These are phyloP conservation scores for Solenodon paradoxus DNA, from an alignment of 2,113 vertebrate genomes.

Conservation along the genomic window DNA sequence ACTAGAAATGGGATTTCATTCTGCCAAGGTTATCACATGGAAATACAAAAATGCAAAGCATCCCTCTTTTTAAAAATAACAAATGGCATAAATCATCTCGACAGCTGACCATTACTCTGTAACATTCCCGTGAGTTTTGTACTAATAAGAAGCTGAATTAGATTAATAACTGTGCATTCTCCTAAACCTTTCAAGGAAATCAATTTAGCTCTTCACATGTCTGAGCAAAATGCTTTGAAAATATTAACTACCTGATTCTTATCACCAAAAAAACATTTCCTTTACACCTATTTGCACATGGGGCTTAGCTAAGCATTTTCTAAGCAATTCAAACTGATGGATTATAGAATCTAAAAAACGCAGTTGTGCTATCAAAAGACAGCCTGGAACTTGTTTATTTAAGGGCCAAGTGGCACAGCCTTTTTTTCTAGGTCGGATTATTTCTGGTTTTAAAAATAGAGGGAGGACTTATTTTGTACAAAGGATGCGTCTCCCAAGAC, in stretches of 20 bases:
- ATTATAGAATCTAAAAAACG: conserved; percentile 46
- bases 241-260: conserved; percentile 65
- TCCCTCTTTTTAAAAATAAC: conserved; percentile 76
- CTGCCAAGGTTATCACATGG: conserved; percentile 66
- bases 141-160: conserved; percentile 59
- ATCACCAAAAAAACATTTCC: conserved; percentile 49
- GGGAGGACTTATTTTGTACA: conserved; percentile 46
- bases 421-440: conserved; percentile 30
- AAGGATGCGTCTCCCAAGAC: conserved; percentile 14
- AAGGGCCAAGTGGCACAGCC: background rate
- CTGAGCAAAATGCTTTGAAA: conserved; percentile 60
- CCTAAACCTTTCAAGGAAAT: conserved; percentile 60
- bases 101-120: conserved; percentile 69
- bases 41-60: conserved; percentile 74
- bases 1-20: conserved; percentile 65
- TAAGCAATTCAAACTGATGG: conserved; percentile 53
- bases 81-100: conserved; percentile 71
- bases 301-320: conserved; percentile 51
- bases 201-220: conserved; percentile 53
- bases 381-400: conserved; percentile 56
- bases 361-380: conserved; percentile 58
- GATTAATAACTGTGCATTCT: conserved; percentile 58
- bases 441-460: conserved; percentile 45
- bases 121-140: conserved; percentile 29
- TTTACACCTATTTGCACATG: conserved; percentile 33